Percentiles rank a stretch among this genome's conserved stretches.
Evolutionary conservation across 2,888 invertebrate species (phyloP).

Genomic region (Diabrotica balteata): DNA sequence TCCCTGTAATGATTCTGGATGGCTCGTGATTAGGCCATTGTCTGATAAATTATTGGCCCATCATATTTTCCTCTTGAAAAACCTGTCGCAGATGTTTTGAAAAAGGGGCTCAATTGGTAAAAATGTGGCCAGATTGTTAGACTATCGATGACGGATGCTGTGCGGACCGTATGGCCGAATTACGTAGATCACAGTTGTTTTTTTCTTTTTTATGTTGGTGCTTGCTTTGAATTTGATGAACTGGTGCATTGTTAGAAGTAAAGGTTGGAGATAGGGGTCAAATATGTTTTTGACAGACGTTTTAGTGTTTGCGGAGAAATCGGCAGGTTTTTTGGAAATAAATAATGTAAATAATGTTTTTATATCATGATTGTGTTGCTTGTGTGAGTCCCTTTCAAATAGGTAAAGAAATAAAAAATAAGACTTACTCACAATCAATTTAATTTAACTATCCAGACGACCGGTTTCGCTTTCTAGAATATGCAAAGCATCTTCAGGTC

Average conservation of each 20-base stretch:
- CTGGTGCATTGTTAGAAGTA: not conserved
- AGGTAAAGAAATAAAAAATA: too few species aligned
- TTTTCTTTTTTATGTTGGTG: conserved; percentile 17
- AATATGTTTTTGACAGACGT: not conserved
- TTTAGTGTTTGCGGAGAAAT: too few species aligned
- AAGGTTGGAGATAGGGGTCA: not conserved
- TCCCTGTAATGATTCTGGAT: conserved; percentile 51
- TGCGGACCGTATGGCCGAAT: conserved; percentile 34
- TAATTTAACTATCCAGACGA: too few species aligned
- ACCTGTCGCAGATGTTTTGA: conserved; percentile 60
- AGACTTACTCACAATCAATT: too few species aligned
- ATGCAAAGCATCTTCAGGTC: too few species aligned
- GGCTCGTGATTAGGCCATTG: conserved; percentile 52
- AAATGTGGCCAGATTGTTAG: conserved; percentile 59
- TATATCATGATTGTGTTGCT: too few species aligned
- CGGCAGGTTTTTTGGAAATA: too few species aligned
- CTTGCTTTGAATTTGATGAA: conserved; percentile 3
- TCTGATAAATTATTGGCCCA: conserved; percentile 57
- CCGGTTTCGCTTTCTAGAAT: too few species aligned
- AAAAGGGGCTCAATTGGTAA: conserved; percentile 50
- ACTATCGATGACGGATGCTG: conserved; percentile 36
- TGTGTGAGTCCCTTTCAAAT: too few species aligned
- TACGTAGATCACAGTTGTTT: conserved; percentile 32
- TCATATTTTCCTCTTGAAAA: conserved; percentile 53
- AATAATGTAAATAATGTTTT: too few species aligned